phyloP scores from a whole-genome alignment of 2,797 vertebrate species.

The Streptopelia turtur region DNA sequence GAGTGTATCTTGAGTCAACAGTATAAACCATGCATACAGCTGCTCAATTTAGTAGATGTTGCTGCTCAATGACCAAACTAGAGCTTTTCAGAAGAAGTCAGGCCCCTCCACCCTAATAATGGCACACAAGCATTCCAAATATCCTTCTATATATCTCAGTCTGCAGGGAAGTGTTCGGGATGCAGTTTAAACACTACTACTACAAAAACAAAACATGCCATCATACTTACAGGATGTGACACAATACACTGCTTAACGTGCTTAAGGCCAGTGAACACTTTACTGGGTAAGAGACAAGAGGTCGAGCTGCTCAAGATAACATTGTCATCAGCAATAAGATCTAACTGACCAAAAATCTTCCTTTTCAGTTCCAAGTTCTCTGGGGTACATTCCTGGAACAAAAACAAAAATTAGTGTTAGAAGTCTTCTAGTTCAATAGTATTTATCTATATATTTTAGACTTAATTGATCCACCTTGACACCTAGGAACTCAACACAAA shows the following conservation, averaged over 20 bases:
- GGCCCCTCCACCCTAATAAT: background rate
- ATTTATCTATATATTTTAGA: background rate
- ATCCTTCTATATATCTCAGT: background rate
- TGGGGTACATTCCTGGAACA: constrained; percentile 90
- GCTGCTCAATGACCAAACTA: background rate
- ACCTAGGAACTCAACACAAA: background rate
- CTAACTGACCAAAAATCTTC: constrained; percentile 87
- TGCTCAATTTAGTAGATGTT: background rate
- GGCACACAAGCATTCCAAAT: background rate
- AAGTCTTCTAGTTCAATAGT: background rate
- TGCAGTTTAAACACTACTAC: background rate
- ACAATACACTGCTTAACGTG: constrained; percentile 90
- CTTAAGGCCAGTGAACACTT: constrained; percentile 86
- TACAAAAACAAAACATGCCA: background rate
- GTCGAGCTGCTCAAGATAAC: constrained; percentile 93
- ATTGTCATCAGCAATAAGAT: constrained; percentile 78
- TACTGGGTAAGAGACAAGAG: constrained; percentile 92
- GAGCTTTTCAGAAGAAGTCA: background rate
- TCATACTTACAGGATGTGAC: constrained; percentile 90
- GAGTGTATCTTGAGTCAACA: background rate
- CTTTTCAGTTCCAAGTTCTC: constrained; percentile 91
- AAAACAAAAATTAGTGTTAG: background rate
- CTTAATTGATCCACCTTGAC: background rate
- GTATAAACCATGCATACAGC: background rate
- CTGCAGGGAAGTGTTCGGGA: background rate